Percentiles rank a stretch among this genome's conserved stretches.
phyloP scores from a whole-genome alignment of 2,888 invertebrate species.

The Diploptera punctata region DNA sequence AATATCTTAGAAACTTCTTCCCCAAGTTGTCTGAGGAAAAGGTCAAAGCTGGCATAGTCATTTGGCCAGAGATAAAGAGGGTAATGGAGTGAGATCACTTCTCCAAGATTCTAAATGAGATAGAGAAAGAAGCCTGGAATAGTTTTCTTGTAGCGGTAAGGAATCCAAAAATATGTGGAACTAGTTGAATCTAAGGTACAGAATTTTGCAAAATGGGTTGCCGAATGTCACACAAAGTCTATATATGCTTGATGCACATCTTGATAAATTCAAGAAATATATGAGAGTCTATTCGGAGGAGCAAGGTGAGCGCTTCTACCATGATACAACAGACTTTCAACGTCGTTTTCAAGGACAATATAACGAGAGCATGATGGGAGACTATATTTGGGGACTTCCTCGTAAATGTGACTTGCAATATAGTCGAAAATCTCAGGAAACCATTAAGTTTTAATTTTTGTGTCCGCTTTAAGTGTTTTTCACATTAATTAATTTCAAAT shows the following conservation, averaged over 20 bases:
- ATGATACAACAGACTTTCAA: conserved; percentile 1
- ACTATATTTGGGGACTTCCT: not conserved
- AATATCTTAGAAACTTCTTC: not conserved
- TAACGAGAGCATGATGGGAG: not conserved
- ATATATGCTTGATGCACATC: not conserved
- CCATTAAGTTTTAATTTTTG: not conserved
- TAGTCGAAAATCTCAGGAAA: not conserved
- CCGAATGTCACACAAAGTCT: not conserved
- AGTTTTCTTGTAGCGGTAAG: no score
- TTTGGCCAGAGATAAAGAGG: no score
- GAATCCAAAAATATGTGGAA: no score
- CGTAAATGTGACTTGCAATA: not conserved
- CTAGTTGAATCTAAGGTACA: no score
- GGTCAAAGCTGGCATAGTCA: no score
- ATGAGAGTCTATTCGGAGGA: conserved; percentile 14
- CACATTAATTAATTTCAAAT: not conserved
- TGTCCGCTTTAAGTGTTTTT: not conserved
- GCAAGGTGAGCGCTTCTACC: conserved; percentile 3
- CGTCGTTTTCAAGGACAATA: not conserved
- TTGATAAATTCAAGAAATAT: not conserved
- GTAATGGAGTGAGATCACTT: no score
- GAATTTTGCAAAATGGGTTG: no score
- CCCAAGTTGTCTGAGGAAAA: not conserved
- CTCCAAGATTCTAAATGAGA: no score
- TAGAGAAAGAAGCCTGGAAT: no score